phyloP scores from a whole-genome alignment of 2,113 vertebrate species.

The Gorsachius goisagi region DNA sequence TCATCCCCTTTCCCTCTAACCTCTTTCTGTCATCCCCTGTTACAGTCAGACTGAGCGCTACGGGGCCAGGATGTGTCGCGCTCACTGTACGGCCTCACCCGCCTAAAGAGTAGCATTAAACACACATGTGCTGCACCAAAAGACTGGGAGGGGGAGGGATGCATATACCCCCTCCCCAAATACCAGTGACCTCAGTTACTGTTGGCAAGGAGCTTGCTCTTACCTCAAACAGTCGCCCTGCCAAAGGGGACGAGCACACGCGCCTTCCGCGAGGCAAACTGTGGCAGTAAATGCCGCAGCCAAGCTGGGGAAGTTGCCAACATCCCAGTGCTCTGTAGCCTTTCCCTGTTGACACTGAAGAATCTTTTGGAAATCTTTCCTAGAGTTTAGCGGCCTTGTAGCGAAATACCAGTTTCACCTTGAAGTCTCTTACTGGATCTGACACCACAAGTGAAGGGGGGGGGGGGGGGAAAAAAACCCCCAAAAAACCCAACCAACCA shows the following conservation, averaged over 20 bases:
- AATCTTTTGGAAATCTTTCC: not conserved
- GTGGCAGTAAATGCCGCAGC: not conserved
- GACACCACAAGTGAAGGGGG: not conserved
- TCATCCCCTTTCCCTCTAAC: not conserved
- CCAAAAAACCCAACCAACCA: not conserved
- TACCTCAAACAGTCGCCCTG: not conserved
- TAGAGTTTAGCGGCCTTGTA: not conserved
- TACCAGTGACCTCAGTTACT: no score
- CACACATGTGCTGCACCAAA: not conserved
- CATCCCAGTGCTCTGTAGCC: not conserved
- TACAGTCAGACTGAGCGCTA: not conserved
- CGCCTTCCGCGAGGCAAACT: fast-evolving
- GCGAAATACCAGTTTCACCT: not conserved
- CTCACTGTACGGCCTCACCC: not conserved
- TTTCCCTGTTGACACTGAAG: not conserved
- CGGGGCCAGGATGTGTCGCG: not conserved
- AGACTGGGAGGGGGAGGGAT: not conserved
- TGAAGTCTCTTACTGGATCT: not conserved
- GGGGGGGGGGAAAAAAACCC: not conserved
- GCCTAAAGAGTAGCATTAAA: not conserved
- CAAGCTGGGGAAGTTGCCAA: not conserved
- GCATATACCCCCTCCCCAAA: no score
- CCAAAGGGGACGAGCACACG: not conserved
- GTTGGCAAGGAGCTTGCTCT: not conserved
- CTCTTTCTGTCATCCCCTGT: conserved; percentile 49